Conservation (phyloP, 2,888 invertebrate species). For the Pterostichus niger region DNA sequence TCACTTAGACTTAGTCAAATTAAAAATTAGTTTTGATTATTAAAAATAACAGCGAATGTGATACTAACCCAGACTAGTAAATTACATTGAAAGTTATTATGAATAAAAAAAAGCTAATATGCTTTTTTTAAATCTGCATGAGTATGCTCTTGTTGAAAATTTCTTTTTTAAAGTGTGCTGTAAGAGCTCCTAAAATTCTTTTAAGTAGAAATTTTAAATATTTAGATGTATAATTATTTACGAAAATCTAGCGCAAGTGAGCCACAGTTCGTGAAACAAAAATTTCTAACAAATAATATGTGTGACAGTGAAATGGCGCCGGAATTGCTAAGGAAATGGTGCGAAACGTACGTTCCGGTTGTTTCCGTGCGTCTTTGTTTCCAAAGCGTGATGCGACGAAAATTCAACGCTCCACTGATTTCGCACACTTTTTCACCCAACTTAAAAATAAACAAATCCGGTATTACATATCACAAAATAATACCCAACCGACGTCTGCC, state of each 20-base stretch:
- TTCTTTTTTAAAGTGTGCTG: neutral
- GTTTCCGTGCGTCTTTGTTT: conserved; percentile 40
- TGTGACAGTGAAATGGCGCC: conserved; percentile 43
- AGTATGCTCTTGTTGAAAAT: too few relatives aligned
- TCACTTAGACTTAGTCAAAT: too few relatives aligned
- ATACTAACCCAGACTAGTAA: too few relatives aligned
- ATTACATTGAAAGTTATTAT: too few relatives aligned
- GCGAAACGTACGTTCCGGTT: conserved; percentile 44
- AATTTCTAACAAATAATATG: conserved; percentile 54
- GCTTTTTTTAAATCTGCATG: too few relatives aligned
- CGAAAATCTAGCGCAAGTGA: conserved; percentile 44
- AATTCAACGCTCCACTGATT: conserved; percentile 2
- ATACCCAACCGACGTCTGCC: too few relatives aligned
- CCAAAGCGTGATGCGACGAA: conserved; percentile 32
- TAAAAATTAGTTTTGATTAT: too few relatives aligned
- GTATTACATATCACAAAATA: conserved; percentile 2
- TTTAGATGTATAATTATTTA: conserved; percentile 30
- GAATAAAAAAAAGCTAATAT: neutral
- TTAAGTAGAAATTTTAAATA: neutral
- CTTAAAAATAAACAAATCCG: conserved; percentile 6
- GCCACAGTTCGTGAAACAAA: conserved; percentile 31
- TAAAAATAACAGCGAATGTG: too few relatives aligned
- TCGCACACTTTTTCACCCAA: conserved; percentile 16
- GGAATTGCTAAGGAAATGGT: conserved; percentile 39
- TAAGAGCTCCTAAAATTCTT: neutral